Percentiles rank a stretch among this genome's conserved stretches.
phyloP scores from a whole-genome alignment of 2,113 vertebrate species.

The Pitta sordida region DNA sequence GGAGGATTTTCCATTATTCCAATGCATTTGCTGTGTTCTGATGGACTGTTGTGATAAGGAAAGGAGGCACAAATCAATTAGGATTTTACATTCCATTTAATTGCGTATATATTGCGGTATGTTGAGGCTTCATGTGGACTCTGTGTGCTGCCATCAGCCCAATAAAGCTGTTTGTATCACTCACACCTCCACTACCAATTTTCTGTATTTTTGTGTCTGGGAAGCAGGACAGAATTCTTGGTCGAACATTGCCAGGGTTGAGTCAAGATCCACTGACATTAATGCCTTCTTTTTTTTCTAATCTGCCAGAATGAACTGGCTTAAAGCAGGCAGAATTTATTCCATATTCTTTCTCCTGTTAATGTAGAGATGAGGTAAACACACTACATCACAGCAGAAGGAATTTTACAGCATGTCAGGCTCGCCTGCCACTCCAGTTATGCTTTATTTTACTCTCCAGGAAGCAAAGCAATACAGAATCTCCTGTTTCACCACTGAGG shows the following conservation, averaged over 20 bases:
- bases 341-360: background rate
- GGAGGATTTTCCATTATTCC: constrained; percentile 37
- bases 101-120: background rate
- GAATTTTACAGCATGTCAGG: background rate
- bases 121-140: background rate
- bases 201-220: background rate
- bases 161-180: background rate
- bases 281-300: background rate
- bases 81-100: constrained; percentile 51
- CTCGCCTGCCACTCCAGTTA: background rate
- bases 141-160: background rate
- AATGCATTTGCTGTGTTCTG: constrained; percentile 8
- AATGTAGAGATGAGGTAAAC: background rate
- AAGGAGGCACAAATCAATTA: constrained; percentile 40
- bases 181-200: background rate
- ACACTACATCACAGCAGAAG: background rate
- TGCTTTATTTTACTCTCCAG: background rate
- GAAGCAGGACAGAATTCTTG: background rate
- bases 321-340: background rate
- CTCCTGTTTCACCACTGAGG: background rate
- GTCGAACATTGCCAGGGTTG: background rate
- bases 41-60: constrained; percentile 11
- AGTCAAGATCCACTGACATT: background rate
- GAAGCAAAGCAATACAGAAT: background rate
- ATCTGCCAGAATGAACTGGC: background rate